These are phyloP conservation scores for Tokudaia tokunoshimensis DNA, from an alignment of 2,797 vertebrate species.

Conservation along the genomic window DNA sequence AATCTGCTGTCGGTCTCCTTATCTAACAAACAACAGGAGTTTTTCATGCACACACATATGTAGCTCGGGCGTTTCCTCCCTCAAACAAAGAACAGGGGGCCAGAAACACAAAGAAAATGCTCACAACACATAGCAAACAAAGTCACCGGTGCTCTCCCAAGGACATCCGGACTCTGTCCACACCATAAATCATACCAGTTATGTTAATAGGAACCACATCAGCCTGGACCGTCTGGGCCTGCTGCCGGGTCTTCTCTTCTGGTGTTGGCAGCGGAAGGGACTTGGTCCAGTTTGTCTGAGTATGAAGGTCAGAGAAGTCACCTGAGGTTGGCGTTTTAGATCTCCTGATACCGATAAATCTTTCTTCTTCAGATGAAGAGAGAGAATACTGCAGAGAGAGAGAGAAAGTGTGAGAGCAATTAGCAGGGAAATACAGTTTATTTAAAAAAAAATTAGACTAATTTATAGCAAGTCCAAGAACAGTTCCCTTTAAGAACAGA, in stretches of 20 bases:
- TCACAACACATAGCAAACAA: background rate
- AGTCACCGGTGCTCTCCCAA: background rate
- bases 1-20: background rate
- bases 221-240: slow-evolving; percentile 94
- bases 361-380: slow-evolving; percentile 89
- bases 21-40: background rate
- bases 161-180: background rate
- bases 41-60: background rate
- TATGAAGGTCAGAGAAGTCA: slow-evolving; percentile 90
- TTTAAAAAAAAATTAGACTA: background rate
- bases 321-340: slow-evolving; percentile 90
- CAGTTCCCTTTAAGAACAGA: background rate
- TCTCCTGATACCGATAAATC: slow-evolving; percentile 90
- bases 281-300: slow-evolving; percentile 91
- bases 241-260: slow-evolving; percentile 97
- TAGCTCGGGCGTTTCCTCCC: background rate
- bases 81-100: background rate
- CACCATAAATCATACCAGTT: slow-evolving; percentile 92
- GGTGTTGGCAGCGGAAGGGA: slow-evolving; percentile 95
- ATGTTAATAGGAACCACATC: slow-evolving; percentile 97
- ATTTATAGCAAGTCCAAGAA: background rate
- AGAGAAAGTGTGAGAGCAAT: background rate
- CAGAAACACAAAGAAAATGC: background rate
- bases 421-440: slow-evolving; percentile 1
- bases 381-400: slow-evolving; percentile 84